These are phyloP conservation scores for Macrosoma leucophasiata DNA, from an alignment of 2,888 invertebrate species.

Conservation along the genomic window DNA sequence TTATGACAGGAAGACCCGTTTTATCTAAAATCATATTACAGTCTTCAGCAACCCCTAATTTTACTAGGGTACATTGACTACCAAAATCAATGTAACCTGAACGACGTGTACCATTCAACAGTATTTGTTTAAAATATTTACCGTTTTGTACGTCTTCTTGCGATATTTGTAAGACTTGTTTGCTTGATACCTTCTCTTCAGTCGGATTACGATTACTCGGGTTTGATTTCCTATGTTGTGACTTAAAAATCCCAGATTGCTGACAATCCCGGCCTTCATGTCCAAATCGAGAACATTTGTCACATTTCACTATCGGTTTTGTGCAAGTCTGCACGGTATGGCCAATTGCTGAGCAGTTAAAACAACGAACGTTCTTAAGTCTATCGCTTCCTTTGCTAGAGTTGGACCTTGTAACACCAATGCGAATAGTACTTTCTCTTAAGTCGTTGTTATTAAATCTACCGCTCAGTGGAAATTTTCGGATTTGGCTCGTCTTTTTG, in stretches of 20 bases:
- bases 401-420: not conserved
- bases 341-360: conserved; percentile 4
- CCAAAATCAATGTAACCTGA: conserved; percentile 19
- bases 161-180: not conserved
- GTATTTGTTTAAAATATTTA: conserved; percentile 12
- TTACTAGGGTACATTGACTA: conserved; percentile 18
- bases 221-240: not conserved
- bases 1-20: conserved; percentile 8
- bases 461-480: not conserved
- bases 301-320: conserved; percentile 8
- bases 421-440: not conserved
- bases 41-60: conserved; percentile 1
- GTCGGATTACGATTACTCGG: not conserved
- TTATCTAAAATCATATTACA: not conserved
- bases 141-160: conserved; percentile 2
- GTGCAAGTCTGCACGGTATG: conserved; percentile 3
- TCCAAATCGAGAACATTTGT: conserved; percentile 3
- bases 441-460: not conserved
- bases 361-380: conserved; percentile 1
- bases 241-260: not conserved
- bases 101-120: conserved; percentile 6
- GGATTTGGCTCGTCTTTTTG: not conserved
- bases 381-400: not conserved
- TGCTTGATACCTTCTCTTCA: not conserved
- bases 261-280: not conserved